Evolutionary conservation across 2,797 vertebrate genomes (phyloP), one percentile per base, ranked within the genome.

Genomic region (Phoxinus dragarum): DNA sequence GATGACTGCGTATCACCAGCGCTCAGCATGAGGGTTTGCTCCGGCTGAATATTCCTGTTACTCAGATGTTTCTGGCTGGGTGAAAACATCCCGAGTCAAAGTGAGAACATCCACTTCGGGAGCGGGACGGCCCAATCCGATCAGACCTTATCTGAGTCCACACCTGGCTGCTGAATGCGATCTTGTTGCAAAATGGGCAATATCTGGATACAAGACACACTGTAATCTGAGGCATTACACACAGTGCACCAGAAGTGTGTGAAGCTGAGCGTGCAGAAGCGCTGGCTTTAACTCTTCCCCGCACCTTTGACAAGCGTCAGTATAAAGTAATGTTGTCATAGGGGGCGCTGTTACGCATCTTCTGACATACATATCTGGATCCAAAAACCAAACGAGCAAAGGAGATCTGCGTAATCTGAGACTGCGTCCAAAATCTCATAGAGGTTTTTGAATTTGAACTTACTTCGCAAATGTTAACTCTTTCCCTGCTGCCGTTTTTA

Each of bases 141-240:
- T 74, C 40, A 49, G 69, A 38, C 38, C 69, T 74, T 82, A 74
- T 64, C 81, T 64, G 54, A 49, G 71, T 23, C 19, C 23, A 66
- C 56, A 74, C 12, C 71, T 82, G 80, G 69, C 81, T 61, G 52
- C 9, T 34, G n/a, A 80, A 67, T 67, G 78, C 31, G 11, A 73
- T 82, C 68, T 82, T 34, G 69, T 47, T 47, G 38, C 52, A 4
- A 40, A 31, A 73, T 2, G 6, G 38, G 44, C 47, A 17, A 21
- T 47, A 81, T 82, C 52, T 72, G 68, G 80, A 72, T 19, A 31
- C 66, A 2, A 44, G 52, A 44, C 19, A 31, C 36, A 3, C 40
- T 8, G 34, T 59, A 31, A 52, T 11, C 71, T 9, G 2, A 14
- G 49, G 40, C 69, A 31, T 82, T 31, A 54, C 23, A 36, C 17